Base-by-base conservation (phyloP, 2,113 vertebrate genomes). In the Tragelaphus strepsiceros region DNA sequence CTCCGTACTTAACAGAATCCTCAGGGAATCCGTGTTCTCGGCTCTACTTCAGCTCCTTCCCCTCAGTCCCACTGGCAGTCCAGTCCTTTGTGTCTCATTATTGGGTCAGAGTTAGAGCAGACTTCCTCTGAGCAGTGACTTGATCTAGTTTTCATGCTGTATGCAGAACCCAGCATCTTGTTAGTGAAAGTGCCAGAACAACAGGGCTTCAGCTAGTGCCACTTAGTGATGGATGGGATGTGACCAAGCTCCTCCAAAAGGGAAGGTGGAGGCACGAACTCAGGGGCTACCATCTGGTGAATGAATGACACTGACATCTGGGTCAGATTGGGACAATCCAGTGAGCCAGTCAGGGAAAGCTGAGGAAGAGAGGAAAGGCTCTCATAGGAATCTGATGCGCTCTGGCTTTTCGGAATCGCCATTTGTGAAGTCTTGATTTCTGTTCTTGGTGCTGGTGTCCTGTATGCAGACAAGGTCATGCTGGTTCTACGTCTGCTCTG, bases 381-480 rank as follows among this genome's bases (percentile, higher is more conserved):
- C 67, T 39, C 46, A 2, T 0, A 5, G 6, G n/a, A 56, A 19
- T 53, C n/a, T 11, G 67, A 54, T 10, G 51, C 9, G 0, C 11
- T 15, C 62, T 12, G 51, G 26, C 49, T 86, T 53, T 53, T 21
- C 3, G 1, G 46, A 59, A 39, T 5, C 0, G 0, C 53, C 0
- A 0, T 32, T 10, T 6, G 39, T 28, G 14, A 67, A 19, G 35
- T 11, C 39, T 71, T 0, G 26, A 22, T 32, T 32, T 35, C 30
- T 21, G 26, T 32, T 49, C 0, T 3, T 0, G 43, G 12, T 5
- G 35, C 39, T 1, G 0, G 39, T 0, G 30, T 58, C 80, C 6
- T 7, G 56, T 26, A 32, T 2, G 64, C 74, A 77, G 56, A 88
- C 13, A 4, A 7, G 43, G 11, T 28, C 32, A 59, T 32, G 39